Evolutionary conservation across 2,113 vertebrate genomes (phyloP), one percentile per base, ranked within the genome.

Genomic region (Cygnus atratus): DNA sequence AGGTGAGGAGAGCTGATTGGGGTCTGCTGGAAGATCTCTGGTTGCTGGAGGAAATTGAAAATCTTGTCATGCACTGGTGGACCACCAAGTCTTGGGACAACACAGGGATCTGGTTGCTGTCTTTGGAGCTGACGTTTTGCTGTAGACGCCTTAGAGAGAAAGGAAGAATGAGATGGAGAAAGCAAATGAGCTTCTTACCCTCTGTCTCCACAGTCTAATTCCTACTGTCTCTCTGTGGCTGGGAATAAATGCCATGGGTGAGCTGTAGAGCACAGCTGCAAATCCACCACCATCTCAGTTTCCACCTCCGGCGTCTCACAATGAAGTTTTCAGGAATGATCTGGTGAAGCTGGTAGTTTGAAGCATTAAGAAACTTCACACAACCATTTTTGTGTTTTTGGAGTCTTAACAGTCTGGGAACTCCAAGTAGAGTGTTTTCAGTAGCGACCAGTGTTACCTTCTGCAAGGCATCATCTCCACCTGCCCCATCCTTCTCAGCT

Each of bases 391-490:
- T 43, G 15, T 62, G 20, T 18, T 84, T 87, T 68, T 41, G 67
- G 87, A 29, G 11, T 71, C 48, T 41, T 37, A 87, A 59, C 19
- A 28, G 3, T 15, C 54, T 80, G 62, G 57, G 29, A 54, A 72
- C 37, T 68, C 35, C 37, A 76, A 20, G 11, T 9, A 46, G 39
- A 67, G 16, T 57, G 61, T 14, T 84, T 91, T 75, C 3, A 6
- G 29, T 3, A 65, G 29, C 29, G 35, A 41, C 31, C 17, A 37
- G 24, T 35, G 21, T 20, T 57, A 1, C 11, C 46, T 28, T 82
- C n/a, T 55, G 3, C 25, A 20, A 6, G 41, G n/a, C 20, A 26
- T 52, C 0, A 0, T 79, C 52, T 65, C 62, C 76, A 57, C 58
- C 58, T 43, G 6, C 54, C 58, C 24, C 9, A 19, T 66, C 29